These are phyloP conservation scores for Lysiphlebus fabarum DNA, from an alignment of 1,140 invertebrate species.

Conservation along the genomic window DNA sequence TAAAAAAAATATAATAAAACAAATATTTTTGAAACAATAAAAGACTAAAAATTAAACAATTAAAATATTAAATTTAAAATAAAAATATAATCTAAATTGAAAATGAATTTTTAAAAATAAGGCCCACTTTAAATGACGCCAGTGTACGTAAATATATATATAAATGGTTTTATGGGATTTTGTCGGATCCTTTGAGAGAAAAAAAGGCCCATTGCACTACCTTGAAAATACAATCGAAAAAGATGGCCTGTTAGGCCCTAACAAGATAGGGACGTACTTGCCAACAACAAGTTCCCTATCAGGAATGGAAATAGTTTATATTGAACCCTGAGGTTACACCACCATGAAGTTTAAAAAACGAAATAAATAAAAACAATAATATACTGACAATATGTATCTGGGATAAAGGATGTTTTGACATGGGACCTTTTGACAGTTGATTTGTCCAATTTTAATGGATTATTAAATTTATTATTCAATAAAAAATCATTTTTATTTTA, in stretches of 20 bases:
- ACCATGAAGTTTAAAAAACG: background rate
- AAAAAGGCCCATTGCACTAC: slow-evolving; percentile 29
- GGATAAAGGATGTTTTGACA: too few species aligned
- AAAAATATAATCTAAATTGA: too few species aligned
- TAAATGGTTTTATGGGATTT: slow-evolving; percentile 49
- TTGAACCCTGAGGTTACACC: background rate
- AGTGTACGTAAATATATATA: slow-evolving; percentile 39
- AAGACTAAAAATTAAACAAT: too few species aligned
- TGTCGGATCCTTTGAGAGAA: slow-evolving; percentile 40
- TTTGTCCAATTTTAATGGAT: too few species aligned
- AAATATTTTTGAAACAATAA: too few species aligned
- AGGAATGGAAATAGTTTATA: slow-evolving; percentile 4
- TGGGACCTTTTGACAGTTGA: too few species aligned
- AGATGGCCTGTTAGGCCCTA: slow-evolving; percentile 48
- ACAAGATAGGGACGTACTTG: slow-evolving; percentile 42
- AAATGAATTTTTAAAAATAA: background rate
- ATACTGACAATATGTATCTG: too few species aligned
- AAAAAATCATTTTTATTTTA: too few species aligned
- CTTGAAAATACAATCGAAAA: slow-evolving; percentile 38
- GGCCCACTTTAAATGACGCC: slow-evolving; percentile 37
- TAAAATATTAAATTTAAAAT: too few species aligned
- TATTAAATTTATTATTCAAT: too few species aligned
- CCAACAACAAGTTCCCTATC: too few species aligned
- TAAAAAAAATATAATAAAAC: too few species aligned
- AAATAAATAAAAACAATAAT: slow-evolving; percentile 4